Evolutionary conservation across 1,140 invertebrate genomes (phyloP).

Genomic region (Drosophila neocordata): DNA sequence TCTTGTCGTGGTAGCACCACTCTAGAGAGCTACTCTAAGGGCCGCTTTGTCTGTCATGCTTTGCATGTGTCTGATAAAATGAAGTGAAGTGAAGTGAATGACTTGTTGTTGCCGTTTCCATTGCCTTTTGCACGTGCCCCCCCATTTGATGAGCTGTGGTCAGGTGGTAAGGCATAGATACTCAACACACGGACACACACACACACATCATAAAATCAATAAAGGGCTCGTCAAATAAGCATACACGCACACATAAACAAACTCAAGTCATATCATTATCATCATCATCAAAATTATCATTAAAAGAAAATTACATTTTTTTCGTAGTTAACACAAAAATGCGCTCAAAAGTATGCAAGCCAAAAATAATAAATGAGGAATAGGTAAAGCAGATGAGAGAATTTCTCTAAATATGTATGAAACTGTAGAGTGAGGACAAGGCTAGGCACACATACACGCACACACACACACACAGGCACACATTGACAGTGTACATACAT

Average conservation of each 20-base stretch:
- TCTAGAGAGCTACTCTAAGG: background rate
- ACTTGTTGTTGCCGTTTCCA: slow-evolving; percentile 56
- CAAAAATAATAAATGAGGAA: slow-evolving; percentile 22
- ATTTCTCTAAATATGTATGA: background rate
- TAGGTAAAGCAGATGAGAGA: background rate
- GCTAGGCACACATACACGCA: slow-evolving; percentile 58
- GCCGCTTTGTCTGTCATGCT: slow-evolving; percentile 9
- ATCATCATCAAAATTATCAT: slow-evolving; percentile 19
- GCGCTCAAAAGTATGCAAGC: slow-evolving; percentile 64
- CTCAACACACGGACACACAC: no score
- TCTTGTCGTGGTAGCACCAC: background rate
- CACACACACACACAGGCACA: slow-evolving; percentile 15
- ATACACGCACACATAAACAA: slow-evolving; percentile 18
- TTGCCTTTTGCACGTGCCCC: slow-evolving; percentile 56
- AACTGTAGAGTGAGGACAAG: slow-evolving; percentile 43
- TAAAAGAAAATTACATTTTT: slow-evolving; percentile 13
- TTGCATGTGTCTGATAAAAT: slow-evolving; percentile 1
- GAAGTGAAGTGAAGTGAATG: slow-evolving; percentile 58
- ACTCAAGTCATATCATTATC: slow-evolving; percentile 37
- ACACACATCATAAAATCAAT: slow-evolving; percentile 64
- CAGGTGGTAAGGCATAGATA: slow-evolving; percentile 1
- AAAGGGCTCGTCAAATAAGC: slow-evolving; percentile 65
- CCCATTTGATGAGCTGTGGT: background rate
- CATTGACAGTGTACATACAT: slow-evolving; percentile 14
- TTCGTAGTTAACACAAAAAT: background rate